phyloP scores from a whole-genome alignment of 1,140 invertebrate species.

The Microplitis demolitor region DNA sequence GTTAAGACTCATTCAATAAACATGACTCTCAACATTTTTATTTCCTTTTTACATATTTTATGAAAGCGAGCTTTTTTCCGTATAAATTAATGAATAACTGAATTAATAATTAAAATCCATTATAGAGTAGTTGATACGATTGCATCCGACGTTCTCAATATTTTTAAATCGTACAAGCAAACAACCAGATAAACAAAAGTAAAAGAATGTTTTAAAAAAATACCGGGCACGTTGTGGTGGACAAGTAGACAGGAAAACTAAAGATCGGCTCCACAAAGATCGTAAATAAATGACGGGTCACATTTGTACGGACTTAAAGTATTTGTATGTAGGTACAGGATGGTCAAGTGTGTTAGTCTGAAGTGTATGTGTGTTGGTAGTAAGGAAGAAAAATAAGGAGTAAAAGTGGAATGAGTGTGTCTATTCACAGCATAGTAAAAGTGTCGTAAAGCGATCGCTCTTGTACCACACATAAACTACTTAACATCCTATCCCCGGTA shows the following conservation, averaged over 20 bases:
- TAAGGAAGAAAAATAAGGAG: not conserved
- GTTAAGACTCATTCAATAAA: too few relatives aligned
- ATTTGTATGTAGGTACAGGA: not conserved
- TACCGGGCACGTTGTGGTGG: not conserved
- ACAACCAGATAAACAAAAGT: not conserved
- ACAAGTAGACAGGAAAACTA: conserved; percentile 2
- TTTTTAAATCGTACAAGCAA: not conserved
- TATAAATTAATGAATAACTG: too few relatives aligned
- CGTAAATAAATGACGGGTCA: conserved; percentile 14
- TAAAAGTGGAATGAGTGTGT: conserved; percentile 21
- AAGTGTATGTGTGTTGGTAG: not conserved
- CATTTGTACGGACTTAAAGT: not conserved
- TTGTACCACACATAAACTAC: conserved; percentile 24
- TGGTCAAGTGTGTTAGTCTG: too few relatives aligned
- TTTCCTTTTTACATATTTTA: too few relatives aligned
- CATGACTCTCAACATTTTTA: too few relatives aligned
- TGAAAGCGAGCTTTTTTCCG: too few relatives aligned
- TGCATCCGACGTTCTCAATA: not conserved
- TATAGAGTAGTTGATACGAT: too few relatives aligned
- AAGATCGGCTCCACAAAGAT: conserved; percentile 9
- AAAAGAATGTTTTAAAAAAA: not conserved
- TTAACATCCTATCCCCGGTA: conserved; percentile 23
- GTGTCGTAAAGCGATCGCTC: conserved; percentile 21
- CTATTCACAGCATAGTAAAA: conserved; percentile 19
- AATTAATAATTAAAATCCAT: too few relatives aligned